Evolutionary conservation across 2,797 vertebrate genomes (phyloP), one percentile per base, ranked within the genome.

Genomic region (Helarctos malayanus): DNA sequence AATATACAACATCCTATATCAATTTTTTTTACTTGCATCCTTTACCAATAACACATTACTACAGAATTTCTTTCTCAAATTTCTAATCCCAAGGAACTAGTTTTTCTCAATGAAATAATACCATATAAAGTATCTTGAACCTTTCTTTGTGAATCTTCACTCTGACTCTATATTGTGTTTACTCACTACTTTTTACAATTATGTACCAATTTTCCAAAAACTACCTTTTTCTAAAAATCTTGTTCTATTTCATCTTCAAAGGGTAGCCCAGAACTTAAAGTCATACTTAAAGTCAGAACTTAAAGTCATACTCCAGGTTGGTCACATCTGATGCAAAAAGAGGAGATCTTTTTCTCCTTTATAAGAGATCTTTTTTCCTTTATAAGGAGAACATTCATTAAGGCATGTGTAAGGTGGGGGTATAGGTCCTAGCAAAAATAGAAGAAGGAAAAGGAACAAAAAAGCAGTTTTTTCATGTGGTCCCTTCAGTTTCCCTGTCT

Each of bases 1-100:
- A 16, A 9, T 29, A 38, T 49, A 45, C 32, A 89, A 27, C 0
- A 15, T 29, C 18, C 52, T 65, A 2, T 35, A 1, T 87, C 10
- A 32, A 29, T 82, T 52, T 79, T 90, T 94, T 27, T 57, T 4
- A 41, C 23, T 69, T 92, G 47, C 84, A 84, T 16, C 0, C 47
- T 54, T 96, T 65, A 83, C 19, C 45, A 94, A 16, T 47, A 93
- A 69, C 35, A 84, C 59, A 79, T 81, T 45, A 63, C 63, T 84
- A 76, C n/a, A 69, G 35, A 69, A 95, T 85, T 65, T 92, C 79
- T 94, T 92, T 95, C 54, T 91, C 35, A 93, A 54, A 27, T 93
- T 91, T 93, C 38, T 76, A 49, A 1, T 95, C 69, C 21, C 23
- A 94, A 97, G 35, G 7, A 93, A 57, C 25, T 78, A 49, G 27